phyloP scores from a whole-genome alignment of 2,888 invertebrate species.

The Eristalinus aeneus region DNA sequence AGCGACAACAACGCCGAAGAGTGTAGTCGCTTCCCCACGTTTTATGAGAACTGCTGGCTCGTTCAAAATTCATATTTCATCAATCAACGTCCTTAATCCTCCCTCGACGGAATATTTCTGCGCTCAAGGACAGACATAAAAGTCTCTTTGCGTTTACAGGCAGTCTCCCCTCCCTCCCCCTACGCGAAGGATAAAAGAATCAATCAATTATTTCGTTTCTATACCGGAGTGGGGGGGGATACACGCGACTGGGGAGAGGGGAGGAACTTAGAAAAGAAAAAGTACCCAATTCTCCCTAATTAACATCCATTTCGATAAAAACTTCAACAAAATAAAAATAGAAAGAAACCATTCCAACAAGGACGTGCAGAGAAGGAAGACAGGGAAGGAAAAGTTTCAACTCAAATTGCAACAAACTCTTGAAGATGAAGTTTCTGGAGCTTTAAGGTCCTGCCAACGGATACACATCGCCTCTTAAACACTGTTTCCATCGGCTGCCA shows the following conservation, averaged over 20 bases:
- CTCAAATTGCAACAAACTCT: constrained; percentile 60
- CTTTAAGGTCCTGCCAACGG: constrained; percentile 35
- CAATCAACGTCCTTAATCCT: background rate
- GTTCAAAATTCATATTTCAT: background rate
- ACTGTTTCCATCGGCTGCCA: background rate
- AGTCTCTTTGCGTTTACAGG: background rate
- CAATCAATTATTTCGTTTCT: background rate
- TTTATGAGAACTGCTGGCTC: background rate
- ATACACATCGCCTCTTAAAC: constrained; percentile 51
- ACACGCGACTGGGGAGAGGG: background rate
- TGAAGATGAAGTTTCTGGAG: constrained; percentile 16
- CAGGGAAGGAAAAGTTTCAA: constrained; percentile 30
- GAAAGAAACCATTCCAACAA: background rate
- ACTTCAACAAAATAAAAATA: background rate
- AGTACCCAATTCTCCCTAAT: background rate
- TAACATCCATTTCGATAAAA: background rate
- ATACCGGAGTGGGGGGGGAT: background rate
- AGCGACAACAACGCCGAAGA: background rate
- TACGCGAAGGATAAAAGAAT: background rate
- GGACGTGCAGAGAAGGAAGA: background rate
- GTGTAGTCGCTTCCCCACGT: no score
- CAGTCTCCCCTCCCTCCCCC: background rate
- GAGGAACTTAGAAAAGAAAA: background rate
- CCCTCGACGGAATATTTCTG: background rate
- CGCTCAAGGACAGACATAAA: background rate